Conservation (phyloP, 2,113 vertebrate species). For the Canis aureus region DNA sequence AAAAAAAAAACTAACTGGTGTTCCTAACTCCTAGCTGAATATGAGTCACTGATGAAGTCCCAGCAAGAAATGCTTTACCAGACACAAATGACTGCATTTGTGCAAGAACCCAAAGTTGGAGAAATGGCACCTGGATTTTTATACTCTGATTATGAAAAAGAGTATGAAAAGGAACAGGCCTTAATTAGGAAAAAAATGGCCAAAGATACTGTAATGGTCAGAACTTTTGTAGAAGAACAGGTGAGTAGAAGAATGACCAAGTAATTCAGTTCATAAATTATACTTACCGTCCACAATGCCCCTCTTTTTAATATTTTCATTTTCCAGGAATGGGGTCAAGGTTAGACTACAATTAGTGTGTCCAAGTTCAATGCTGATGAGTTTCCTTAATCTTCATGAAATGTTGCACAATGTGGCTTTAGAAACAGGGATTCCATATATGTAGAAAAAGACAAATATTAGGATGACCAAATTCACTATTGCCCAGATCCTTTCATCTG, state of each 20-base stretch:
- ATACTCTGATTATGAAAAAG: slow-evolving; percentile 92
- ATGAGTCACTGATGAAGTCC: slow-evolving; percentile 93
- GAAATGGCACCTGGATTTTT: slow-evolving; percentile 89
- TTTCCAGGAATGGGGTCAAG: not conserved
- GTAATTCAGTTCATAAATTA: not conserved
- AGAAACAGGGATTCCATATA: not conserved
- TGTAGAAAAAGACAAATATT: not conserved
- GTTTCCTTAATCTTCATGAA: slow-evolving; percentile 51
- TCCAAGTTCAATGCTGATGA: not conserved
- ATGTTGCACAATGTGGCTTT: slow-evolving; percentile 11
- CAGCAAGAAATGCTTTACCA: slow-evolving; percentile 93
- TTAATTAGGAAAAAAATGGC: slow-evolving; percentile 93
- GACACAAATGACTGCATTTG: slow-evolving; percentile 92
- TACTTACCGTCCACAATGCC: not conserved
- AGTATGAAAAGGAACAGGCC: slow-evolving; percentile 94
- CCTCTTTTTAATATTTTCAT: slow-evolving; percentile 33
- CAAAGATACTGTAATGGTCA: slow-evolving; percentile 92
- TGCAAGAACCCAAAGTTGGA: slow-evolving; percentile 92
- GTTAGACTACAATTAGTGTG: not conserved
- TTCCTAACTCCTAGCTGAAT: slow-evolving; percentile 91
- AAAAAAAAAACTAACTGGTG: slow-evolving; percentile 6
- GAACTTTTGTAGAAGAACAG: slow-evolving; percentile 94
- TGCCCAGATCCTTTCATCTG: not conserved
- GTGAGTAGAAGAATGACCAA: slow-evolving; percentile 83
- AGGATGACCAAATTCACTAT: not conserved